Percentiles rank a stretch among this genome's conserved stretches.
These are phyloP conservation scores for Trachelipus rathkii DNA, from an alignment of 1,140 invertebrate species.

Conservation along the genomic window DNA sequence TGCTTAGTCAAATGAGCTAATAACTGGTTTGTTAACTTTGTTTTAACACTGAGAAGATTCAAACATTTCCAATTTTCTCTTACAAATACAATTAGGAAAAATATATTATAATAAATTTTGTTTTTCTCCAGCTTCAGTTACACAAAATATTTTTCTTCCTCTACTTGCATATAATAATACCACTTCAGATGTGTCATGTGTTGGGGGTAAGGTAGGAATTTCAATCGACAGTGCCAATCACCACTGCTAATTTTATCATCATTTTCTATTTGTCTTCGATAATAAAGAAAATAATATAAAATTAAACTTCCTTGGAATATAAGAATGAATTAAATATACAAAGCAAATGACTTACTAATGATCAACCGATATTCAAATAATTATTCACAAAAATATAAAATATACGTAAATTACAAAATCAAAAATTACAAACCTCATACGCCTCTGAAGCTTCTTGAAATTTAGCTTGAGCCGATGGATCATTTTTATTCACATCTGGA, in stretches of 20 bases:
- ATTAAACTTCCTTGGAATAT: no score
- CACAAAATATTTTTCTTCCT: conserved; percentile 19
- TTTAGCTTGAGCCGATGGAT: conserved; percentile 53
- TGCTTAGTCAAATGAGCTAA: no score
- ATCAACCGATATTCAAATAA: no score
- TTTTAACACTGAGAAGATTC: no score
- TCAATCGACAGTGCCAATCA: conserved; percentile 37
- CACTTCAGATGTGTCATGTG: conserved; percentile 25
- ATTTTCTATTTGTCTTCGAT: conserved; percentile 49
- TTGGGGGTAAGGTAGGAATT: conserved; percentile 42
- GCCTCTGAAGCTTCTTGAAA: conserved; percentile 60
- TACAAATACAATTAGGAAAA: no score
- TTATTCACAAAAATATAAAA: no score
- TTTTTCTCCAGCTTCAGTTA: no score
- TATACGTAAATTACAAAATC: background rate
- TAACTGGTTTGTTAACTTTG: no score
- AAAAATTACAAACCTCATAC: conserved; percentile 53
- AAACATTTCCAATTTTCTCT: no score
- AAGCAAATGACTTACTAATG: no score
- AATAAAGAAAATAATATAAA: conserved; percentile 25
- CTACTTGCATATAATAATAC: conserved; percentile 34
- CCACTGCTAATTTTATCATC: conserved; percentile 24
- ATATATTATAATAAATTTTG: no score
- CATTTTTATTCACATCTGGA: conserved; percentile 57
- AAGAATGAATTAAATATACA: no score